These are phyloP conservation scores for Coronaproctus castanopsis DNA, from an alignment of 2,888 invertebrate genomes.

Conservation along the genomic window DNA sequence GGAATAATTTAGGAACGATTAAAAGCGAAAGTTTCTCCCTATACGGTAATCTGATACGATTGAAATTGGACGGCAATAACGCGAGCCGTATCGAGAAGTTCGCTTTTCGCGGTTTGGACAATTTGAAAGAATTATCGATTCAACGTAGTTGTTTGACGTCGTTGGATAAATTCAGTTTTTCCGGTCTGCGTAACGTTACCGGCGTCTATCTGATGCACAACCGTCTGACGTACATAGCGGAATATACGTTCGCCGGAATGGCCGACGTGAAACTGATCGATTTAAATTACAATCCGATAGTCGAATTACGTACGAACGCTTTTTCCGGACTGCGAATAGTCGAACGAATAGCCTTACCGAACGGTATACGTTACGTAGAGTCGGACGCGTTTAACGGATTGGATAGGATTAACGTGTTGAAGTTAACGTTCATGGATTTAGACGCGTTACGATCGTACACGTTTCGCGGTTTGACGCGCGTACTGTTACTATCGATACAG, in stretches of 20 bases:
- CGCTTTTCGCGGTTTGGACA: constrained; percentile 62
- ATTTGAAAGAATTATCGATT: constrained; percentile 58
- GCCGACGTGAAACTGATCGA: constrained; percentile 62
- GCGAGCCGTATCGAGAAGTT: constrained; percentile 63
- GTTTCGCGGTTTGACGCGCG: constrained; percentile 54
- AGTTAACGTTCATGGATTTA: constrained; percentile 66
- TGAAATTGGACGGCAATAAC: constrained; percentile 71
- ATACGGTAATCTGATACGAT: constrained; percentile 55
- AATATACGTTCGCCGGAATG: constrained; percentile 70
- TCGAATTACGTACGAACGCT: constrained; percentile 26
- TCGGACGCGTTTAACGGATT: constrained; percentile 62
- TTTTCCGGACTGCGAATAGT: constrained; percentile 69
- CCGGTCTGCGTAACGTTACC: constrained; percentile 59
- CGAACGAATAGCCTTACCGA: constrained; percentile 60
- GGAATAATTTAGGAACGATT: constrained; percentile 62
- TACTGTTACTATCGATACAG: constrained; percentile 52
- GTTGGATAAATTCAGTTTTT: constrained; percentile 65
- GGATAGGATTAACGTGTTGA: constrained; percentile 59
- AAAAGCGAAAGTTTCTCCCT: constrained; percentile 65
- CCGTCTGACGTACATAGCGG: constrained; percentile 41
- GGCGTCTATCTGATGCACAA: constrained; percentile 48
- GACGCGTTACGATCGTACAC: constrained; percentile 46
- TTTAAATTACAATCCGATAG: constrained; percentile 63
- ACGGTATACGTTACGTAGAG: constrained; percentile 53
- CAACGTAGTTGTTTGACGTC: constrained; percentile 65